Percentiles rank a stretch among this genome's conserved stretches.
Conservation (phyloP, 2,113 vertebrate species). For the Cyphomyrus discorhynchus region DNA sequence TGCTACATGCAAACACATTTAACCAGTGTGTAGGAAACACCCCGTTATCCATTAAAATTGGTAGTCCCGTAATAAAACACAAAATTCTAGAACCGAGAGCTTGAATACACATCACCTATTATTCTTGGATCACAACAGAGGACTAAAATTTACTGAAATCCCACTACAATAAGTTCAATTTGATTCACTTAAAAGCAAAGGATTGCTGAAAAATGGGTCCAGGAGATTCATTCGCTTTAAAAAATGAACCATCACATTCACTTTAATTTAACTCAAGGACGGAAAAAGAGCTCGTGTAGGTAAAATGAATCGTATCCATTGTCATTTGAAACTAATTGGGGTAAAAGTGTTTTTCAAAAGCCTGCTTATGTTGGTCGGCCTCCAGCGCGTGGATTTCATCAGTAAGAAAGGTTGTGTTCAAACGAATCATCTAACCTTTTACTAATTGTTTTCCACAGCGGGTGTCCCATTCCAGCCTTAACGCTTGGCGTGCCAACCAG, state of each 20-base stretch:
- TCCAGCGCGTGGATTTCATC: slow-evolving; percentile 13
- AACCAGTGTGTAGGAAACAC: not conserved
- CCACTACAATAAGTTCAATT: not conserved
- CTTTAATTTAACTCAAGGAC: not conserved
- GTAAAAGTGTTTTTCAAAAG: slow-evolving; percentile 23
- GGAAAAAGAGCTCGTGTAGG: not conserved
- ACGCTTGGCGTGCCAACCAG: not conserved
- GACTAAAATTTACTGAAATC: not conserved
- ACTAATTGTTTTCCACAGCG: not conserved
- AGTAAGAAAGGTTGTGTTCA: not conserved
- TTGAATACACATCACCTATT: not conserved
- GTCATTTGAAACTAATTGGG: slow-evolving; percentile 19
- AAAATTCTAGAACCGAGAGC: not conserved
- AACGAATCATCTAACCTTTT: not conserved
- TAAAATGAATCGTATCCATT: slow-evolving; percentile 15
- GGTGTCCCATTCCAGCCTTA: not conserved
- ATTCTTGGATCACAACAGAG: not conserved
- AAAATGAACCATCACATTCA: not conserved
- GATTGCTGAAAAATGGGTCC: not conserved
- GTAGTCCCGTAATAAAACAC: not conserved
- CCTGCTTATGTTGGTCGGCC: not conserved
- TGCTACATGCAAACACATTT: not conserved
- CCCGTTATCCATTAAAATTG: not conserved
- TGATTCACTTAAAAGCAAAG: not conserved
- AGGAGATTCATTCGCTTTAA: slow-evolving; percentile 9